Evolutionary conservation across 2,888 invertebrate genomes (phyloP).

Genomic region (Brachylomia viminalis): DNA sequence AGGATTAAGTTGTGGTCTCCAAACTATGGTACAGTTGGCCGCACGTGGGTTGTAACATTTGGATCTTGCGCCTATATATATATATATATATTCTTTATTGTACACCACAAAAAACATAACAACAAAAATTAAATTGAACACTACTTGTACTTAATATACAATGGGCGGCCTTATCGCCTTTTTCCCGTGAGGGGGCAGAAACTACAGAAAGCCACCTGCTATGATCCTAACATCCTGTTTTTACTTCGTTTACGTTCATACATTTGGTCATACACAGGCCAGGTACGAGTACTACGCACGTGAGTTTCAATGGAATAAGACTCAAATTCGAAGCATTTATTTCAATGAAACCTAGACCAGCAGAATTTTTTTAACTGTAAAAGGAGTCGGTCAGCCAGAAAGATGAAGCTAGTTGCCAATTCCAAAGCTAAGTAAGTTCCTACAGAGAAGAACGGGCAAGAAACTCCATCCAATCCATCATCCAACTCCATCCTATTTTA

Average conservation of each 20-base stretch:
- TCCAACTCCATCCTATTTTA: too few relatives aligned
- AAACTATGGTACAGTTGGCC: background rate
- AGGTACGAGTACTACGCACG: background rate
- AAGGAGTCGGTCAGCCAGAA: background rate
- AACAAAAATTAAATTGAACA: too few relatives aligned
- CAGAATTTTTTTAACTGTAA: background rate
- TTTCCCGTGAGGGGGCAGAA: background rate
- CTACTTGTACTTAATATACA: too few relatives aligned
- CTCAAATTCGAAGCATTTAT: background rate
- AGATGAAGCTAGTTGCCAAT: background rate
- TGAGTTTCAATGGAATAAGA: background rate
- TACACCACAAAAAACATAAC: too few relatives aligned
- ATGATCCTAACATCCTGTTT: background rate
- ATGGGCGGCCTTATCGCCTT: too few relatives aligned
- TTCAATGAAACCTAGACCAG: background rate
- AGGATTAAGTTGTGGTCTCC: slow-evolving; percentile 30
- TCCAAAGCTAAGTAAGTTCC: background rate
- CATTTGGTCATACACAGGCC: too few relatives aligned
- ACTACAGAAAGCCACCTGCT: background rate
- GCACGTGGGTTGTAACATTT: background rate
- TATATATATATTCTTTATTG: too few relatives aligned
- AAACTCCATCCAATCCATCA: too few relatives aligned
- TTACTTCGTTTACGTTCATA: too few relatives aligned
- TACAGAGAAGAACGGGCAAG: too few relatives aligned
- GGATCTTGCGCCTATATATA: too few relatives aligned